phyloP scores from a whole-genome alignment of 1,140 invertebrate species.

The Heliconius melpomene region DNA sequence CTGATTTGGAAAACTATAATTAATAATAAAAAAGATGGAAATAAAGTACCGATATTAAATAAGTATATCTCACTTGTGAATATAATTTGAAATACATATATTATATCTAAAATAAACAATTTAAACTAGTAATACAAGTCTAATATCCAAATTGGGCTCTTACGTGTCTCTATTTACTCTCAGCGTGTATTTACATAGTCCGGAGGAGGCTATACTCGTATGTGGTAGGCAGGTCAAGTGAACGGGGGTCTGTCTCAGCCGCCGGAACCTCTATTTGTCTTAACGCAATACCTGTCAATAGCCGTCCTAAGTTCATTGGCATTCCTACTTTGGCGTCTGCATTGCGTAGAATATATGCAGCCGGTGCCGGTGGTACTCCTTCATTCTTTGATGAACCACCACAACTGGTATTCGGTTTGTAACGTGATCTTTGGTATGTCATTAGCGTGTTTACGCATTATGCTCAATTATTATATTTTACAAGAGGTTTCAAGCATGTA shows the following conservation, averaged over 20 bases:
- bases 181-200: constrained; percentile 71
- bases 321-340: constrained; percentile 74
- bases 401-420: constrained; percentile 63
- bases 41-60: background rate
- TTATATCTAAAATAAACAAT: background rate
- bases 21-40: background rate
- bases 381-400: constrained; percentile 61
- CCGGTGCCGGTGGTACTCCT: constrained; percentile 57
- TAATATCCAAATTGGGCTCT: constrained; percentile 6
- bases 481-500: constrained; percentile 52
- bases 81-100: too few relatives aligned
- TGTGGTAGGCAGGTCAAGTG: constrained; percentile 67
- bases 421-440: constrained; percentile 73
- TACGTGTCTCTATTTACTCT: constrained; percentile 65
- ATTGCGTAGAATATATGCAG: constrained; percentile 75
- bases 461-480: constrained; percentile 72
- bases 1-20: too few relatives aligned
- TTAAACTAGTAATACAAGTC: background rate
- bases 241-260: constrained; percentile 74
- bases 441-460: constrained; percentile 76
- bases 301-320: constrained; percentile 77
- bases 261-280: constrained; percentile 77
- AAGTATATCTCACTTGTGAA: too few relatives aligned
- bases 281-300: constrained; percentile 80
- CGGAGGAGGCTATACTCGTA: constrained; percentile 58